Base-by-base conservation (phyloP, 2,797 vertebrate species). In the Pangasius djambal region DNA sequence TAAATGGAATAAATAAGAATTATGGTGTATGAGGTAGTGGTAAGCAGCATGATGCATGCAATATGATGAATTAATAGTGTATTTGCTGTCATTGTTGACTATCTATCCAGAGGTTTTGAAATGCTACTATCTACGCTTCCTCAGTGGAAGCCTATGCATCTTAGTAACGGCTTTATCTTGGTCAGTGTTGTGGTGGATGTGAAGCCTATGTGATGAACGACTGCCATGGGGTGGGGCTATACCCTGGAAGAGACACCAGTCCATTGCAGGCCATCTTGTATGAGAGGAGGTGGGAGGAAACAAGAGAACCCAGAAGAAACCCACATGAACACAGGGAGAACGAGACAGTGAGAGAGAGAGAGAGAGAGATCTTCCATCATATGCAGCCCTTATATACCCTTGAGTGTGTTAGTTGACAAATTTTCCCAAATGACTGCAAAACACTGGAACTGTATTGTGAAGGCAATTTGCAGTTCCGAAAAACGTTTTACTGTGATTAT, bases 311-410 rank as follows among this genome's bases (percentile, higher is more conserved):
- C 34, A 61, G 31, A 82, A 57, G 34, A 61, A 82, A 61, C 34
- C 20, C 57, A 82, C 2, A 40, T 61, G 28, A 5, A 37, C 34
- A 25, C 28, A 78, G 13, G 0, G 13, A 52, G 48, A 50, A 31
- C 3, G 55, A 57, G 55, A 57, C 2, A 57, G 55, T 0, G 55
- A 57, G 16, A 18, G 55, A 18, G 55, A 57, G 55, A 57, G 28
- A n/a, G 6, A 25, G 59, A 22, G 55, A 55, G 52, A 70, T 52
- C 40, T 83, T 88, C 31, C 78, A 82, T 87, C 79, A 59, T 59
- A 83, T 52, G 37, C 28, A 22, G 44, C 9, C 86, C 50, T 28
- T 63, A 77, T 52, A 61, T 10, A 77, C 25, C 44, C n/a, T 70
- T 44, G 31, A 28, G 63, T 70, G 77, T 7, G 52, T 44, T 20